Evolutionary conservation across 2,113 vertebrate genomes (phyloP).

Genomic region (Hyla sarda): DNA sequence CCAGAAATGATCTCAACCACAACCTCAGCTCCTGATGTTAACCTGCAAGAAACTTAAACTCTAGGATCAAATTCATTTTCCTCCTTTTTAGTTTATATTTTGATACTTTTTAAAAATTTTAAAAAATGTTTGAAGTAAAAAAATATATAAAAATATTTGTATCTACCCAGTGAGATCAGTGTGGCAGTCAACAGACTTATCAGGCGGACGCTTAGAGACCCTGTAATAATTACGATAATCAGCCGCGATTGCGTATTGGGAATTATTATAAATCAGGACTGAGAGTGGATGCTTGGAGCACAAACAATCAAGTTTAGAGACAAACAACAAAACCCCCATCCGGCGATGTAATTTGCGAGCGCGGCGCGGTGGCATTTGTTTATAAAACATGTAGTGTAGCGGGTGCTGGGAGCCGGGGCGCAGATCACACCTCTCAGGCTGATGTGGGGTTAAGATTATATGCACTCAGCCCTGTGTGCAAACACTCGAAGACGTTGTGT

Average conservation of each 20-base stretch:
- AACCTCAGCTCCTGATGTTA: not conserved
- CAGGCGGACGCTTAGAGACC: not conserved
- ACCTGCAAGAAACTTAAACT: not conserved
- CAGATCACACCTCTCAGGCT: slow-evolving; percentile 8
- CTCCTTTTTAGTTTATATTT: no score
- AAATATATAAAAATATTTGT: not conserved
- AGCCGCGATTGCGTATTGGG: not conserved
- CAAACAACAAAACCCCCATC: slow-evolving; percentile 23
- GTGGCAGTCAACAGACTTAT: not conserved
- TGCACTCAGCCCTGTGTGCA: slow-evolving; percentile 21
- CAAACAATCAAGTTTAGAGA: slow-evolving; percentile 17
- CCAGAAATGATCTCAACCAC: not conserved
- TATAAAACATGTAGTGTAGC: slow-evolving; percentile 17
- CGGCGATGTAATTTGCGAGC: not conserved
- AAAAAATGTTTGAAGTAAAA: no score
- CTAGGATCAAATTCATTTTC: no score
- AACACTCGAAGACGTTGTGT: slow-evolving; percentile 27
- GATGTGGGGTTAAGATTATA: slow-evolving; percentile 25
- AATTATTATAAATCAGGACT: slow-evolving; percentile 23
- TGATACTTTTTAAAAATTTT: no score
- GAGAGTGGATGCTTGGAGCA: slow-evolving; percentile 19
- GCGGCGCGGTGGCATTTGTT: slow-evolving; percentile 24
- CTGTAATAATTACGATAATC: slow-evolving; percentile 20
- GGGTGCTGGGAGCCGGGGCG: slow-evolving; percentile 8
- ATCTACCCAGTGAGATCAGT: not conserved